These are phyloP conservation scores for Chloroclysta siterata DNA, from an alignment of 2,888 invertebrate genomes.

Conservation along the genomic window DNA sequence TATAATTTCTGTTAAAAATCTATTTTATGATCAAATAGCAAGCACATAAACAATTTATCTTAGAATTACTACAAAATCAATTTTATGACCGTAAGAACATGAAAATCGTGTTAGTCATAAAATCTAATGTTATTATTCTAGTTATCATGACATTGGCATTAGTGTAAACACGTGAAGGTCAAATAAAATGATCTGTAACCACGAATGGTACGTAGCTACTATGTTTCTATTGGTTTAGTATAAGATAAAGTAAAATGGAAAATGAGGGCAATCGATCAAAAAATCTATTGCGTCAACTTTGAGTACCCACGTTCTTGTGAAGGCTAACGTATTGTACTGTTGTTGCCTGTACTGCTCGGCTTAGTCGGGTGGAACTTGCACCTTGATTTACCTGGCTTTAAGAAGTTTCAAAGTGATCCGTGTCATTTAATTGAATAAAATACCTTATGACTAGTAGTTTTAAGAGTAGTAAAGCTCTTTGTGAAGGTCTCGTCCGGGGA, in stretches of 20 bases:
- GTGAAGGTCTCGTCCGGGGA: too few species aligned
- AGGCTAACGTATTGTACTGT: too few species aligned
- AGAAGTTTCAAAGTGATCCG: too few species aligned
- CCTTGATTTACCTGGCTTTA: too few species aligned
- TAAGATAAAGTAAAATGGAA: not conserved
- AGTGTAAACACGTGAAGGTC: conserved; percentile 36
- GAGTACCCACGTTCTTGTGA: too few species aligned
- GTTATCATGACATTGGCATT: conserved; percentile 31
- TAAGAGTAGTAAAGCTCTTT: too few species aligned
- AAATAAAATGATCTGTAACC: not conserved
- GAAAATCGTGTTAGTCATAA: conserved; percentile 24
- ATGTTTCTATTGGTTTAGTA: not conserved
- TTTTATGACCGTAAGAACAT: conserved; percentile 28
- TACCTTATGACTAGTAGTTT: too few species aligned
- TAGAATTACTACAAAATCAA: conserved; percentile 5
- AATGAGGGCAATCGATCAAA: not conserved
- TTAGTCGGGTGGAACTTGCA: too few species aligned
- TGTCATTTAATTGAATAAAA: too few species aligned
- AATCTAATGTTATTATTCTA: conserved; percentile 26
- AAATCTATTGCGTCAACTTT: too few species aligned
- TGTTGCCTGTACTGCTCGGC: too few species aligned
- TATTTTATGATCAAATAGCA: not conserved
- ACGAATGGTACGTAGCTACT: not conserved
- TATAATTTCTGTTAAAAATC: too few species aligned
- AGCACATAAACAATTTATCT: not conserved